These are phyloP conservation scores for Drosophila nigricruria DNA, from an alignment of 2,888 invertebrate species.

Conservation along the genomic window DNA sequence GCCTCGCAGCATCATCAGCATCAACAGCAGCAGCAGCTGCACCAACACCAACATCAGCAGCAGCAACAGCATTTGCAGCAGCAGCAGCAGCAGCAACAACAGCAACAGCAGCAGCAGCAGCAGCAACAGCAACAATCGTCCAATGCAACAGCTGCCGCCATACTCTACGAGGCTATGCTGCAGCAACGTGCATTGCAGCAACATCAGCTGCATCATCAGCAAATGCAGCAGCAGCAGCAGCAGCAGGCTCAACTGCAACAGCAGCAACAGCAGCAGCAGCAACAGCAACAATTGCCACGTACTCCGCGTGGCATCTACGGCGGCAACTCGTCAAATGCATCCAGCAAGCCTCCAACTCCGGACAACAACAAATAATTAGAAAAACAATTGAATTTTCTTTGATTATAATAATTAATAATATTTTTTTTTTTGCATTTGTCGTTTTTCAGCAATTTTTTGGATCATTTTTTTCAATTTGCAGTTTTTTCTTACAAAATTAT, in stretches of 20 bases:
- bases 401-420: background rate
- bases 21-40: slow-evolving; percentile 13
- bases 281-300: slow-evolving; percentile 18
- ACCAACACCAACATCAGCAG: slow-evolving; percentile 13
- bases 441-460: background rate
- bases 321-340: slow-evolving; percentile 1
- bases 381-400: background rate
- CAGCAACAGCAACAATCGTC: slow-evolving; percentile 19
- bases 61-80: slow-evolving; percentile 17
- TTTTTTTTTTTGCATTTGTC: background rate
- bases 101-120: slow-evolving; percentile 20
- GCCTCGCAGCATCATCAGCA: slow-evolving; percentile 14
- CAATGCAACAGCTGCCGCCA: slow-evolving; percentile 32
- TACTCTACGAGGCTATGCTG: slow-evolving; percentile 43
- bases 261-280: slow-evolving; percentile 34
- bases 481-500: background rate
- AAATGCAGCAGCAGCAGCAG: slow-evolving; percentile 38
- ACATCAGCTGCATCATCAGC: slow-evolving; percentile 43
- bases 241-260: slow-evolving; percentile 36
- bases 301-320: slow-evolving; percentile 57
- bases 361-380: slow-evolving; percentile 29
- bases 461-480: background rate
- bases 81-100: slow-evolving; percentile 20
- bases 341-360: slow-evolving; percentile 23
- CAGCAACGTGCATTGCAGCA: slow-evolving; percentile 40